A percentile compares a stretch with the other conserved stretches of the same genome.
Evolutionary conservation across 2,888 invertebrate species (phyloP).

Genomic region (Aethes cnicana): DNA sequence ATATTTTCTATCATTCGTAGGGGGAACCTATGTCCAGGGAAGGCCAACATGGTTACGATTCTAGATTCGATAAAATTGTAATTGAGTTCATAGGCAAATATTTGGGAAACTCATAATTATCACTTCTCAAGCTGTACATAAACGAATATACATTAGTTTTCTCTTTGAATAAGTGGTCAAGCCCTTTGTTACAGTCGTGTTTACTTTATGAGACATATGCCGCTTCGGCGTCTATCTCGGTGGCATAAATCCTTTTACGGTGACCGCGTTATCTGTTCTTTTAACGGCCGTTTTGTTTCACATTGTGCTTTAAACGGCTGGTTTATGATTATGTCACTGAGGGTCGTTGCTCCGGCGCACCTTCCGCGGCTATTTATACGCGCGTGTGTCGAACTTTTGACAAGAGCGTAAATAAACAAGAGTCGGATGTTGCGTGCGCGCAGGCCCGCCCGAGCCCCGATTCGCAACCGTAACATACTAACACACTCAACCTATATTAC

Average conservation of each 20-base stretch:
- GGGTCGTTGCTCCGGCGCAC: constrained; percentile 74
- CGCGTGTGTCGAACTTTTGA: constrained; percentile 76
- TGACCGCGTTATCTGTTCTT: constrained; percentile 42
- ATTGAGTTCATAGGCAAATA: no score
- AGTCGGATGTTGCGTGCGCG: constrained; percentile 49
- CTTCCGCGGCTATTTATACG: constrained; percentile 77
- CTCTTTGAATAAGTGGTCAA: neutral
- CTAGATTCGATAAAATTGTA: no score
- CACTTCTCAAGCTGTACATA: no score
- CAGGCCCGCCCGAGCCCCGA: constrained; percentile 26
- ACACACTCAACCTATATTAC: constrained; percentile 16
- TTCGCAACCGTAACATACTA: constrained; percentile 26
- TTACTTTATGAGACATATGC: constrained; percentile 18
- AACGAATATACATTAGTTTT: neutral
- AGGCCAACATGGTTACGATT: no score
- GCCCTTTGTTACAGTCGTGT: no score
- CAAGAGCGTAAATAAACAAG: constrained; percentile 74
- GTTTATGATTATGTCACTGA: constrained; percentile 61
- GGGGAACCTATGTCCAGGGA: no score
- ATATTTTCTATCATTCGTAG: no score
- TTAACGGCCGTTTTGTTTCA: constrained; percentile 55
- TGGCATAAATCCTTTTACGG: constrained; percentile 56
- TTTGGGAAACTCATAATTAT: no score
- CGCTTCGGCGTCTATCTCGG: constrained; percentile 33
- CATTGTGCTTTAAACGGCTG: constrained; percentile 47